These are phyloP conservation scores for Tuta absoluta DNA, from an alignment of 2,888 invertebrate genomes.

Conservation along the genomic window DNA sequence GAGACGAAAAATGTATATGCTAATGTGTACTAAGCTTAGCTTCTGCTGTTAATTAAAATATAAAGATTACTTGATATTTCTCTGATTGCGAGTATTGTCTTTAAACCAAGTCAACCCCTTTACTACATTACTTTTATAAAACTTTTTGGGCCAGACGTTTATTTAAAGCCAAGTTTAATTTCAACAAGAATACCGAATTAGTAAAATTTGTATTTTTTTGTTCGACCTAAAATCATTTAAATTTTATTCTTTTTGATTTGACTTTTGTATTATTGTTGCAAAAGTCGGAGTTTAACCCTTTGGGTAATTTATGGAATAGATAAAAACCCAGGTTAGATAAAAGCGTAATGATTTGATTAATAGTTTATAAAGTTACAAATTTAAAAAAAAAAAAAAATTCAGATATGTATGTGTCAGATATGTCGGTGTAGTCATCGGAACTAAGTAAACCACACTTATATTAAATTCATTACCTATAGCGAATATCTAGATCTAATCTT, in stretches of 20 bases:
- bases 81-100: conserved; percentile 53
- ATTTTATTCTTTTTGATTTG: conserved; percentile 32
- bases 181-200: conserved; percentile 35
- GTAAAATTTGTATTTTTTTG: conserved; percentile 44
- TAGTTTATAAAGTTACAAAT: too few relatives aligned
- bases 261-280: conserved; percentile 29
- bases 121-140: conserved; percentile 43
- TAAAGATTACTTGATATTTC: conserved; percentile 34
- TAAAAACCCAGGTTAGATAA: neutral
- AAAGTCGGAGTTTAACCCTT: conserved; percentile 20
- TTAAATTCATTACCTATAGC: neutral
- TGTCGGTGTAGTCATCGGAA: too few relatives aligned
- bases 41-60: conserved; percentile 29
- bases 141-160: conserved; percentile 47
- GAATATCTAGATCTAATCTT: conserved; percentile 9
- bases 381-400: too few relatives aligned
- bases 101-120: conserved; percentile 45
- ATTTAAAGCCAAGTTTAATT: conserved; percentile 42
- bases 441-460: too few relatives aligned
- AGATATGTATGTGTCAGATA: too few relatives aligned
- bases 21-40: conserved; percentile 22
- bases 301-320: neutral
- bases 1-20: neutral
- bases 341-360: too few relatives aligned
- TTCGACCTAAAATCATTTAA: conserved; percentile 32